A percentile compares a stretch with the other conserved stretches of the same genome.
phyloP scores from a whole-genome alignment of 2,113 vertebrate species.

The Fulica atra region DNA sequence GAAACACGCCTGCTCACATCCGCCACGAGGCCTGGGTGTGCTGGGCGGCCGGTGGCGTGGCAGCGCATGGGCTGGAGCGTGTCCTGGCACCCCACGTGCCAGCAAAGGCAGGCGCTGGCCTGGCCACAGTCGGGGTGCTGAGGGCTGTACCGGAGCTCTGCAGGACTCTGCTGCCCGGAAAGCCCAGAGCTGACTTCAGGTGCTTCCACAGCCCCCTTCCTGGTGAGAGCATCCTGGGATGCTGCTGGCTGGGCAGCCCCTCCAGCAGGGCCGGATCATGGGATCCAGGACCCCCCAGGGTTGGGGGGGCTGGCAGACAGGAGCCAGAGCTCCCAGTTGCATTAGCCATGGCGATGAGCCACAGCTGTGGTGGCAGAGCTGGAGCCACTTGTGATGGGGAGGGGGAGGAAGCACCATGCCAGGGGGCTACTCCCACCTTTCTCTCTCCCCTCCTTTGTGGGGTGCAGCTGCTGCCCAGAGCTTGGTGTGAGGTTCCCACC shows the following conservation, averaged over 20 bases:
- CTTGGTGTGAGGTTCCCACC: rapidly evolving
- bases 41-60: background rate
- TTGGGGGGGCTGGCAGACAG: background rate
- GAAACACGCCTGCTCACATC: background rate
- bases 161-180: background rate
- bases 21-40: background rate
- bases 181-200: rapidly evolving
- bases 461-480: background rate
- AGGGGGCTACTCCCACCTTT: background rate
- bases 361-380: background rate
- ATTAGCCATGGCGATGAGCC: background rate
- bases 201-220: background rate
- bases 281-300: background rate
- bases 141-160: background rate
- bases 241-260: background rate
- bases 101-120: background rate
- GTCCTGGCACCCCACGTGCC: background rate
- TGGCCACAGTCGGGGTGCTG: rapidly evolving
- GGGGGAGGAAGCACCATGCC: rapidly evolving
- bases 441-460: no score
- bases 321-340: background rate
- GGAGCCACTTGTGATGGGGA: background rate
- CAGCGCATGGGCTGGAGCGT: background rate
- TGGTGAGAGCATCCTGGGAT: background rate
- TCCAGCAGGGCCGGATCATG: rapidly evolving